These are phyloP conservation scores for Hydractinia echinata DNA, from an alignment of 30 jellyfish, hydroid and myxozoan genomes.

Conservation along the genomic window DNA sequence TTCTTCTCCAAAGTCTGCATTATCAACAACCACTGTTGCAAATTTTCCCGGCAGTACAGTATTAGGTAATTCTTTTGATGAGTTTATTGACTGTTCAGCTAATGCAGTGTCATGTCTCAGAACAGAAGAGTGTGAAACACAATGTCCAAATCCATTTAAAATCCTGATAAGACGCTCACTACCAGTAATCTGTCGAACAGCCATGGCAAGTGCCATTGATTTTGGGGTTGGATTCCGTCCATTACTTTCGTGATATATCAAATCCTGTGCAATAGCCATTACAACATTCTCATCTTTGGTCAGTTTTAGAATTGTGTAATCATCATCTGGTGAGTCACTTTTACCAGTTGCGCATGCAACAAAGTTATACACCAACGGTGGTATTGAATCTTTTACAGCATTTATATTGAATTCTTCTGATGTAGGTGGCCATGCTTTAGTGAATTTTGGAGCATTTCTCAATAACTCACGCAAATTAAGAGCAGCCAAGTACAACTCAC, in stretches of 20 bases:
- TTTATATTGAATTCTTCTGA: conserved; percentile 23
- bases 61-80: not conserved
- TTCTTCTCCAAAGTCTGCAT: conserved; percentile 56
- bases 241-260: conserved; percentile 26
- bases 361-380: conserved; percentile 29
- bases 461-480: no score
- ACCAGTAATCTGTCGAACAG: conserved; percentile 43
- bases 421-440: not conserved
- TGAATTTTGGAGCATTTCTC: no score
- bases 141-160: conserved; percentile 43
- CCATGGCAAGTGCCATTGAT: conserved; percentile 47
- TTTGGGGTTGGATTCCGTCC: conserved; percentile 40
- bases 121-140: conserved; percentile 20
- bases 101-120: conserved; percentile 31
- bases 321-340: conserved; percentile 30
- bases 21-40: conserved; percentile 37
- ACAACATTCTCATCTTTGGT: conserved; percentile 13
- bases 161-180: conserved; percentile 4
- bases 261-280: conserved; percentile 33
- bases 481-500: no score
- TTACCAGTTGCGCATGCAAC: conserved; percentile 40
- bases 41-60: conserved; percentile 5
- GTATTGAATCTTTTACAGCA: conserved; percentile 38
- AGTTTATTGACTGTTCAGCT: conserved; percentile 17
- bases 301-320: not conserved